phyloP scores from a whole-genome alignment of 2,113 vertebrate species.

The Scomber colias region DNA sequence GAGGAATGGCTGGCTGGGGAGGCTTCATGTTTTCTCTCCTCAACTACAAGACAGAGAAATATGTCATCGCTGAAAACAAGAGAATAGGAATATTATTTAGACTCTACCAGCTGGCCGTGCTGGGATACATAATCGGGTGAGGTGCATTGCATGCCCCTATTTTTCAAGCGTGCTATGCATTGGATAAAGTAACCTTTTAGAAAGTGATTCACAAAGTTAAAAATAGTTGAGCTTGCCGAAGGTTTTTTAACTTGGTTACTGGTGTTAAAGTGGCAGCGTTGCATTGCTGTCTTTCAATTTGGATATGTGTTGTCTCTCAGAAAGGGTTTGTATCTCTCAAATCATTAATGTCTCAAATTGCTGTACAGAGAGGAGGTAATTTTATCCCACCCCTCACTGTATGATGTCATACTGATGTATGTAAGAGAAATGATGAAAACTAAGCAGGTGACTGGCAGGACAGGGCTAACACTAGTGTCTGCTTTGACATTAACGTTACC shows the following conservation, averaged over 20 bases:
- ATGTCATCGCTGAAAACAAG: conserved; percentile 94
- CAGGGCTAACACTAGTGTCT: background rate
- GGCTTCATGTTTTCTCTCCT: conserved; percentile 87
- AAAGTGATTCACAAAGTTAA: conserved; percentile 73
- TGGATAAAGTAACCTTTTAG: conserved; percentile 32
- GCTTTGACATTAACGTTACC: conserved; percentile 3
- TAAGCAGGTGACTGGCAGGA: conserved; percentile 30
- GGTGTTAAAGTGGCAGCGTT: conserved; percentile 43
- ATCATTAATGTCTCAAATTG: background rate
- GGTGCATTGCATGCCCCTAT: conserved; percentile 49
- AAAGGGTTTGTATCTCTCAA: background rate
- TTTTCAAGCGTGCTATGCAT: background rate
- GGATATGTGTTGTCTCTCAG: background rate
- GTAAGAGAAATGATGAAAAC: conserved; percentile 6
- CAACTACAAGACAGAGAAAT: conserved; percentile 97
- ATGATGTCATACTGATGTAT: conserved; percentile 24
- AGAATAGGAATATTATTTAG: conserved; percentile 93
- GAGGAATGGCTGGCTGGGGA: conserved; percentile 87
- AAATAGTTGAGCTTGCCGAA: conserved; percentile 64
- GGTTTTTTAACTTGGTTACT: conserved; percentile 16
- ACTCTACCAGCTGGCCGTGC: conserved; percentile 90
- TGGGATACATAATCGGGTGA: conserved; percentile 95
- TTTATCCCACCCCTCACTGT: background rate
- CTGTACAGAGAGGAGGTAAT: background rate
- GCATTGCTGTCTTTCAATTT: background rate